These are phyloP conservation scores for Aphyosemion australe DNA, from an alignment of 2,113 vertebrate species.

Conservation along the genomic window DNA sequence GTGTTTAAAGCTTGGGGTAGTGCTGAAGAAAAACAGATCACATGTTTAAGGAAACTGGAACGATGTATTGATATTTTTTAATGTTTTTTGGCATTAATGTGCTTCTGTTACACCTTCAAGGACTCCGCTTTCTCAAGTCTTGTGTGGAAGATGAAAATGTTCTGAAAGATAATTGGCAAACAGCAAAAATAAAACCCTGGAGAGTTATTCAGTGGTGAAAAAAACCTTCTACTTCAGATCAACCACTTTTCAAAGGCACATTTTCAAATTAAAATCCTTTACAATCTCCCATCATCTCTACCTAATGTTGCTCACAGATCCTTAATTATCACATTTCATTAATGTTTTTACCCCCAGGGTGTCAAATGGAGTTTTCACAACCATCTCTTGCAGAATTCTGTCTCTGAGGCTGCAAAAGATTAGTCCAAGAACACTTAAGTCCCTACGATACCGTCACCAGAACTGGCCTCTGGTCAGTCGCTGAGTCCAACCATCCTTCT, in stretches of 20 bases:
- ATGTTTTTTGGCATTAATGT: slow-evolving; percentile 1
- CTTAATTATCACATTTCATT: slow-evolving; percentile 29
- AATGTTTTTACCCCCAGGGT: slow-evolving; percentile 8
- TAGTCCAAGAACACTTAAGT: slow-evolving; percentile 11
- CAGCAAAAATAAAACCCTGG: neutral
- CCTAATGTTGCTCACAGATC: slow-evolving; percentile 10
- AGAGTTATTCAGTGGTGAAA: neutral
- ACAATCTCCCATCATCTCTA: slow-evolving; percentile 12
- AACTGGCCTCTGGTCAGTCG: slow-evolving; percentile 36
- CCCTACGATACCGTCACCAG: slow-evolving; percentile 5
- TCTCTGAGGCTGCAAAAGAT: slow-evolving; percentile 8
- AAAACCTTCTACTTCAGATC: too few species aligned
- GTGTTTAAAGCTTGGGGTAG: slow-evolving; percentile 1
- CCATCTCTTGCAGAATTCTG: neutral
- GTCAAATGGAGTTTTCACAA: slow-evolving; percentile 10
- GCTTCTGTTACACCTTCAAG: neutral
- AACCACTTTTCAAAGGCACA: slow-evolving; percentile 11
- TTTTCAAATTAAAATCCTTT: slow-evolving; percentile 19
- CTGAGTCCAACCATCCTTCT: slow-evolving; percentile 89
- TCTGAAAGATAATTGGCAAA: neutral
- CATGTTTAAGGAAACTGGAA: neutral
- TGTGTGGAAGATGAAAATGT: neutral
- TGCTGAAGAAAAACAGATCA: neutral
- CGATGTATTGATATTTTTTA: neutral
- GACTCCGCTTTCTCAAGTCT: neutral